Evolutionary conservation across 2,113 vertebrate species (phyloP).

Genomic region (Zootoca vivipara): DNA sequence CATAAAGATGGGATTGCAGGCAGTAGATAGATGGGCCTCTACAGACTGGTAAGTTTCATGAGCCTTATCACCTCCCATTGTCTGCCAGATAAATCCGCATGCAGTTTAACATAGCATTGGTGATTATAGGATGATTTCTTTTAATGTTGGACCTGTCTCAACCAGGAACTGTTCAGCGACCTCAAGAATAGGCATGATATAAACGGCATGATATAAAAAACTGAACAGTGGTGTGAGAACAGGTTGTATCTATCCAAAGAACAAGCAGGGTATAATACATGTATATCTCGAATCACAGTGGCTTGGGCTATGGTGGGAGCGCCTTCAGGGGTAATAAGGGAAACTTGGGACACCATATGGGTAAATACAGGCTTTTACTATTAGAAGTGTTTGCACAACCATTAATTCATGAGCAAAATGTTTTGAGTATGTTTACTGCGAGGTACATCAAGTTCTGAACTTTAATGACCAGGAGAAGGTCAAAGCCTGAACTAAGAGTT

Average conservation of each 20-base stretch:
- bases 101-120: background rate
- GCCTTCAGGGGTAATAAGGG: background rate
- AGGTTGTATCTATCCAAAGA: background rate
- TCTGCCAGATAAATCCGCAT: background rate
- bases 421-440: background rate
- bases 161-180: background rate
- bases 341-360: background rate
- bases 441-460: background rate
- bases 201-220: background rate
- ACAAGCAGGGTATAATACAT: background rate
- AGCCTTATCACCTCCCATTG: background rate
- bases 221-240: background rate
- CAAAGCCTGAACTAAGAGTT: background rate
- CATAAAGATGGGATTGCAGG: slow-evolving; percentile 85
- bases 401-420: background rate
- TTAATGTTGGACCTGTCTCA: background rate
- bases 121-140: background rate
- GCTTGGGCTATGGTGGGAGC: background rate
- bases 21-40: slow-evolving; percentile 90
- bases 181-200: background rate
- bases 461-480: background rate
- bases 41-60: slow-evolving; percentile 86
- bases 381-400: background rate
- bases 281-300: too few relatives aligned
- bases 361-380: background rate